Evolutionary conservation across 2,113 vertebrate species (phyloP).

Genomic region (Xenopus borealis): DNA sequence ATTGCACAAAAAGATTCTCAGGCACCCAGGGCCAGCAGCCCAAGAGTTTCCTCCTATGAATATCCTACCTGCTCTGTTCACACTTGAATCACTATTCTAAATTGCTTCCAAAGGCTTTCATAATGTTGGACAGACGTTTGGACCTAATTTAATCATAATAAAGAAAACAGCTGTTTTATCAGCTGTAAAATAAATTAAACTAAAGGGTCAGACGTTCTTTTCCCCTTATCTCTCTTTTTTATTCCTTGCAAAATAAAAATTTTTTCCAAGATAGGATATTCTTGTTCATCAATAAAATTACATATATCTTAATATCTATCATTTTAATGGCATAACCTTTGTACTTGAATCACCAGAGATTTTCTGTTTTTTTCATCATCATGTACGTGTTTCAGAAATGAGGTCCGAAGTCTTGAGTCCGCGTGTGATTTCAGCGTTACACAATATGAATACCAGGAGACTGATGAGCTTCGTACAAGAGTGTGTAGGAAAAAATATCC

Average conservation of each 20-base stretch:
- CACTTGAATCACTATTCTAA: too few species aligned
- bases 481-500: conserved; percentile 81
- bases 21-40: too few species aligned
- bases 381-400: conserved; percentile 62
- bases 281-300: conserved; percentile 40
- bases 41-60: too few species aligned
- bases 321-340: conserved; percentile 32
- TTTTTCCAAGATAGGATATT: background rate
- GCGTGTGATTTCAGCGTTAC: conserved; percentile 75
- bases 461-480: conserved; percentile 81
- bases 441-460: conserved; percentile 89
- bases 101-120: too few species aligned
- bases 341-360: conserved; percentile 54
- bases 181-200: conserved; percentile 47
- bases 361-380: conserved; percentile 33
- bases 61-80: too few species aligned
- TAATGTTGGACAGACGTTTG: too few species aligned
- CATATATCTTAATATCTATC: conserved; percentile 32
- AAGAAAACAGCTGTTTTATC: conserved; percentile 48
- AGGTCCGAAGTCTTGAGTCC: conserved; percentile 62
- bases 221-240: background rate
- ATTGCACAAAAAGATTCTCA: too few species aligned
- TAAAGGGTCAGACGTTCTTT: background rate
- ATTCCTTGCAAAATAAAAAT: background rate
- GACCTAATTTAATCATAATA: background rate